Evolutionary conservation across 2,888 invertebrate species (phyloP).

Genomic region (Caenorhabditis sp.): DNA sequence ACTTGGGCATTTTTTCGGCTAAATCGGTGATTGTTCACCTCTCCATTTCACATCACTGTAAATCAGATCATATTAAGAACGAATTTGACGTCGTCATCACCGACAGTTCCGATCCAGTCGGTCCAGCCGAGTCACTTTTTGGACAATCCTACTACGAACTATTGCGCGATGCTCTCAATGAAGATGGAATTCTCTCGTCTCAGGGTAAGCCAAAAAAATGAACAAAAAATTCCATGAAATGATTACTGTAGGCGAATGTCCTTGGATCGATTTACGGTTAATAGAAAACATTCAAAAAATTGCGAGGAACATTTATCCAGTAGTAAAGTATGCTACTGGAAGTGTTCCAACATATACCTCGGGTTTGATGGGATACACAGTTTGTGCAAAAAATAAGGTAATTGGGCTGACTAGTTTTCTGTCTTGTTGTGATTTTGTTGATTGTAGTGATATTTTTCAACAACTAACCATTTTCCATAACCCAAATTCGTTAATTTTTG

Average conservation of each 20-base stretch:
- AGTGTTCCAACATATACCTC: conserved; percentile 94
- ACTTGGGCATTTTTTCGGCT: too few relatives aligned
- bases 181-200: conserved; percentile 90
- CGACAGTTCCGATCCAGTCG: conserved; percentile 95
- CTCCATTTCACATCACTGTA: too few relatives aligned
- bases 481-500: background rate
- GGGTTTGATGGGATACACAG: conserved; percentile 92
- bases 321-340: conserved; percentile 82
- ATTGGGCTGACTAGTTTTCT: too few relatives aligned
- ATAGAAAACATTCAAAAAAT: conserved; percentile 77
- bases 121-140: conserved; percentile 81
- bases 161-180: conserved; percentile 83
- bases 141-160: conserved; percentile 84
- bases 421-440: background rate
- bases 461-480: background rate
- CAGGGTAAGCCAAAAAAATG: conserved; percentile 75
- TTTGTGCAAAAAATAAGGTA: conserved; percentile 80
- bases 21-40: too few relatives aligned
- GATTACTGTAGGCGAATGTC: conserved; percentile 77
- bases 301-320: conserved; percentile 79
- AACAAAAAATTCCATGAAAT: background rate
- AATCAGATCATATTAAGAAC: too few relatives aligned
- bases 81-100: conserved; percentile 97
- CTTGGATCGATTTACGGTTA: conserved; percentile 80
- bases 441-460: background rate